Percentiles rank a stretch among this genome's conserved stretches.
Conservation (phyloP, 2,113 vertebrate genomes). For the Shinisaurus crocodilurus region DNA sequence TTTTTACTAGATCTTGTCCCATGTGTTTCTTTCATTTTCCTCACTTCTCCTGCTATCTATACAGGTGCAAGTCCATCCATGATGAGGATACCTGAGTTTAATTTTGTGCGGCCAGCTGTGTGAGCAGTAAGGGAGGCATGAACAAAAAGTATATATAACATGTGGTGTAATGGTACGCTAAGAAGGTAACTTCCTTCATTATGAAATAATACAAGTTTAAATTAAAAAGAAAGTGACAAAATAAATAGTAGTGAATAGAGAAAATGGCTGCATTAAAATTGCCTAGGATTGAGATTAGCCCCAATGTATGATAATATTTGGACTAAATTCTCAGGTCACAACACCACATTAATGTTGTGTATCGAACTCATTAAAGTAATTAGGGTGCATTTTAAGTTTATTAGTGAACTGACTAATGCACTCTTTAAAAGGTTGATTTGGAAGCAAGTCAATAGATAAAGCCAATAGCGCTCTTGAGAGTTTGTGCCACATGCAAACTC, state of each 20-base stretch:
- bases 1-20: not conserved
- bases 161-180: not conserved
- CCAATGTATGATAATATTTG: constrained; percentile 43
- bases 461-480: constrained; percentile 74
- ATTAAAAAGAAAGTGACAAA: constrained; percentile 28
- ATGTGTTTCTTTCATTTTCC: not conserved
- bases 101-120: not conserved
- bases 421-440: constrained; percentile 82
- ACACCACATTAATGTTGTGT: constrained; percentile 61
- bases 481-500: constrained; percentile 70
- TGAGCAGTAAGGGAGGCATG: not conserved
- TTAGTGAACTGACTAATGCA: constrained; percentile 80
- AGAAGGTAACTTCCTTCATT: not conserved
- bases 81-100: not conserved
- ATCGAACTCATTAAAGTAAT: constrained; percentile 75
- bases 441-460: constrained; percentile 79
- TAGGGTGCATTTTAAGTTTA: constrained; percentile 81
- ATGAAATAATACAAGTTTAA: not conserved
- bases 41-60: not conserved
- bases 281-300: constrained; percentile 51
- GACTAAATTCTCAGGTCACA: constrained; percentile 50
- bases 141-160: not conserved
- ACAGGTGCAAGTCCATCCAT: not conserved
- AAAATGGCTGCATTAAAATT: constrained; percentile 14
- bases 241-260: constrained; percentile 8